Percentiles rank a stretch among this genome's conserved stretches.
phyloP scores from a whole-genome alignment of 1,140 invertebrate species.

The Nomia melanderi region DNA sequence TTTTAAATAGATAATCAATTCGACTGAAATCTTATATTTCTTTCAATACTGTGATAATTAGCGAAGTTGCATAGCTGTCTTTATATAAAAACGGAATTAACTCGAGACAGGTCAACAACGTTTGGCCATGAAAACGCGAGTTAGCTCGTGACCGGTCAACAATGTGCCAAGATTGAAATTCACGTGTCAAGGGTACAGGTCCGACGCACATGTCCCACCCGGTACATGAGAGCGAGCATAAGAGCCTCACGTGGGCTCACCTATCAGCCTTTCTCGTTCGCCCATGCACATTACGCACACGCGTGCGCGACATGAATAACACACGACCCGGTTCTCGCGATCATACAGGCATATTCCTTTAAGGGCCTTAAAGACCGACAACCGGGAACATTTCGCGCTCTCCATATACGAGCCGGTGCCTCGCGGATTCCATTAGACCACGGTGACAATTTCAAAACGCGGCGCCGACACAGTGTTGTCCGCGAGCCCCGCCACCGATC shows the following conservation, averaged over 20 bases:
- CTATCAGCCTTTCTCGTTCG: constrained; percentile 63
- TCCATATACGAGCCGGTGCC: constrained; percentile 21
- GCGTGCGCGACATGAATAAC: constrained; percentile 56
- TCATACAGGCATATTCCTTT: constrained; percentile 55
- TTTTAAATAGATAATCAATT: no score
- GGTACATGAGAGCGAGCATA: constrained; percentile 52
- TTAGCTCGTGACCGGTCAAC: no score
- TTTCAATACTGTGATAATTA: no score
- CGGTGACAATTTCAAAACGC: constrained; percentile 5
- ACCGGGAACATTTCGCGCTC: constrained; percentile 38
- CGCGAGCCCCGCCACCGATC: neutral
- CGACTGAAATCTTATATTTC: no score
- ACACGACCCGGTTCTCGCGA: constrained; percentile 43
- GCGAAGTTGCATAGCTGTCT: no score
- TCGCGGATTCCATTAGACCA: constrained; percentile 26
- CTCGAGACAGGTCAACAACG: no score
- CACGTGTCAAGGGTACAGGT: neutral
- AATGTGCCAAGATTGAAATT: no score
- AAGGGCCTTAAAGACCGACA: constrained; percentile 56
- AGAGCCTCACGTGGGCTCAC: constrained; percentile 55
- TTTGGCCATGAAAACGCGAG: no score
- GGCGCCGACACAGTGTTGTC: neutral
- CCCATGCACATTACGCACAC: constrained; percentile 64
- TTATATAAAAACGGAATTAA: no score
- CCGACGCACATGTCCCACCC: constrained; percentile 43